These are phyloP conservation scores for Cydia pomonella DNA, from an alignment of 1,140 invertebrate genomes.

Conservation along the genomic window DNA sequence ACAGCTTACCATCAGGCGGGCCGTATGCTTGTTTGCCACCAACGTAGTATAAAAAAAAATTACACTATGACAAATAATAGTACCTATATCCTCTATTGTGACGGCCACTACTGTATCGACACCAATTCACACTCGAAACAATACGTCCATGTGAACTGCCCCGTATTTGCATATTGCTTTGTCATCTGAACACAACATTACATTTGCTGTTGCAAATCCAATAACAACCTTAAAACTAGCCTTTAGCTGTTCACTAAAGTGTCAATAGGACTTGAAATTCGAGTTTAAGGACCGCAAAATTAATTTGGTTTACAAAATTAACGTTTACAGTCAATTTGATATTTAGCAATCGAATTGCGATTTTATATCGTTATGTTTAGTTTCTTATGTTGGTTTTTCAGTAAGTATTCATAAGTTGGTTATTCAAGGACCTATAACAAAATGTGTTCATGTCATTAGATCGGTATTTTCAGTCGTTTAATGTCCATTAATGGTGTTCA, in stretches of 20 bases:
- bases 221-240: background rate
- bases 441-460: slow-evolving; percentile 27
- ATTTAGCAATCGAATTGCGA: background rate
- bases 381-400: background rate
- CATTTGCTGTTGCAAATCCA: background rate
- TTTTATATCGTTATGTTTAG: background rate
- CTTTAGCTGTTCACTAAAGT: background rate
- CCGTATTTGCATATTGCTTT: slow-evolving; percentile 49
- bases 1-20: too few species aligned
- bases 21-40: too few species aligned
- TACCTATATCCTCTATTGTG: slow-evolving; percentile 5
- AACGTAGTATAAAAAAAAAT: too few species aligned
- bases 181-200: slow-evolving; percentile 29
- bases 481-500: slow-evolving; percentile 20
- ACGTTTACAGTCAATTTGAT: background rate
- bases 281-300: background rate
- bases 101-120: slow-evolving; percentile 39
- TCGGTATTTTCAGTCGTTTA: slow-evolving; percentile 30
- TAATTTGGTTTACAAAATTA: background rate
- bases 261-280: background rate
- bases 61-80: background rate
- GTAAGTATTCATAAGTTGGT: background rate
- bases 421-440: background rate
- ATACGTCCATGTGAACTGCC: slow-evolving; percentile 51
- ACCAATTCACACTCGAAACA: slow-evolving; percentile 43